Evolutionary conservation across 2,113 vertebrate genomes (phyloP).

Genomic region (Anguilla rostrata): DNA sequence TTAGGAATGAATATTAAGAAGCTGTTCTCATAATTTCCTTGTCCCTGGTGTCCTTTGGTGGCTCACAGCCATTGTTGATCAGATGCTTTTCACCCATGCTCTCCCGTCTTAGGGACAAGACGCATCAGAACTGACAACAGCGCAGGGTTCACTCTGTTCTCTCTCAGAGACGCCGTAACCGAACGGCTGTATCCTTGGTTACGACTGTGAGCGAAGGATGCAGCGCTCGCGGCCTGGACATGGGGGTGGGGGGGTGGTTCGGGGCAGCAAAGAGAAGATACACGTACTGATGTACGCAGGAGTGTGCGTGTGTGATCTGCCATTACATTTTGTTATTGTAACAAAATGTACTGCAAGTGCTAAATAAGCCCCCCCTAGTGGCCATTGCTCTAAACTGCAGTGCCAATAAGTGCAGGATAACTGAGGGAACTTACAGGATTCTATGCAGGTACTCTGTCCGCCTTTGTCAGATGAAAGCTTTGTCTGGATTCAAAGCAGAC

Average conservation of each 20-base stretch:
- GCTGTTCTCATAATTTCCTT: background rate
- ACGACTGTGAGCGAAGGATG: background rate
- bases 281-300: background rate
- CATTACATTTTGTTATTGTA: background rate
- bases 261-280: background rate
- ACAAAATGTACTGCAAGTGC: background rate
- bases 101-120: background rate
- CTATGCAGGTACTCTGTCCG: background rate
- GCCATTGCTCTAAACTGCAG: background rate
- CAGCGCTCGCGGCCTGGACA: background rate
- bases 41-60: background rate
- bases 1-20: background rate
- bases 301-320: background rate
- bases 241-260: no score
- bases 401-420: background rate
- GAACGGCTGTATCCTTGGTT: background rate
- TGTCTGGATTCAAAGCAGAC: background rate
- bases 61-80: background rate
- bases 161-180: background rate
- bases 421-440: background rate
- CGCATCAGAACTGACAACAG: background rate
- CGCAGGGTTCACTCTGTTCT: background rate
- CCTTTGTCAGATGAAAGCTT: background rate
- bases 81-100: background rate
- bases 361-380: constrained; percentile 32